Evolutionary conservation across 2,797 vertebrate genomes (phyloP), one percentile per base, ranked within the genome.

Genomic region (Gymnoscopelus braueri): DNA sequence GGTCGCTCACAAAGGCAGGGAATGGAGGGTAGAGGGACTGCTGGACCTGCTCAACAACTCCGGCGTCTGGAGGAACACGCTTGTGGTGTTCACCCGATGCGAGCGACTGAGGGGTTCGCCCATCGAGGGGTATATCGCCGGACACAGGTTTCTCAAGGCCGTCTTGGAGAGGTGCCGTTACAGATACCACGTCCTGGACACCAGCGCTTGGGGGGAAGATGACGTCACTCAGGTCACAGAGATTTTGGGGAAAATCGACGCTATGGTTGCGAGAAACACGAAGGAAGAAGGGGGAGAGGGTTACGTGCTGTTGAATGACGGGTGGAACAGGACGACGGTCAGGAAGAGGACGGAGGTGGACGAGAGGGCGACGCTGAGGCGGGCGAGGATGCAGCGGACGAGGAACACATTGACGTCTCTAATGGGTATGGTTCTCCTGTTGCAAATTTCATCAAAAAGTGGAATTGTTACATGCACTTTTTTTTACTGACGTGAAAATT

Each of bases 11-110:
- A 23, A 53, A 72, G 80, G 85, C 69, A 65, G 63, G 15, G 79
- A 90, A 61, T 84, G 81, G 83, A 80, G 77, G 56, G 65, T 84
- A 13, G 87, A 89, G 73, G 88, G 74, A 52, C 75, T 80, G 24
- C 71, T 84, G 0, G 63, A 83, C 63, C 80, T 87, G 66, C 72
- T 88, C 0, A 67, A 70, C 15, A 52, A 79, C 50, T 61, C 44
- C 0, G 39, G 39, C 2, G 15, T 87, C 26, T 86, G 85, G 82
- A 79, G 53, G 32, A 67, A 70, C 69, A 77, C 69, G 0, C 49
- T 80, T 2, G 69, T 85, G 0, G 58, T 87, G 32, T 87, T 88
- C 57, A 86, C 82, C 15, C 69, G 63, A 56, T 23, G 24, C 70
- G 78, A 85, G 63, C 71, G 29, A 3, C 79, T 77, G 55, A 84